phyloP scores from a whole-genome alignment of 2,113 vertebrate species.

The Camelus bactrianus region DNA sequence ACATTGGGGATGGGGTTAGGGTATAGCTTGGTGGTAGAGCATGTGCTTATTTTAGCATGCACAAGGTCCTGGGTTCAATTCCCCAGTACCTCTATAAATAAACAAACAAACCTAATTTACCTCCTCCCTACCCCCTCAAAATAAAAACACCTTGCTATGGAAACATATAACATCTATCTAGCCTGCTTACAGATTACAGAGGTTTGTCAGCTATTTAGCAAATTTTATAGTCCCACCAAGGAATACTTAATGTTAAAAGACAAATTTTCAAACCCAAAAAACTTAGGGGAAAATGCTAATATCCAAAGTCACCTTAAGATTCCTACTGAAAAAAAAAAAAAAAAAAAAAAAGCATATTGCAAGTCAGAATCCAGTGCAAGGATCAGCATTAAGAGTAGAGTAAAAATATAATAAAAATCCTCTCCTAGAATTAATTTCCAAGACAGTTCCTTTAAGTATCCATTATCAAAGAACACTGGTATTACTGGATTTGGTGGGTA shows the following conservation, averaged over 20 bases:
- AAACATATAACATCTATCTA: not conserved
- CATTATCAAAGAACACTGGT: constrained; percentile 27
- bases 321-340: not conserved
- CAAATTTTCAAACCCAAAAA: constrained; percentile 39
- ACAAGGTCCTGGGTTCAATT: too few species aligned
- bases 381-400: not conserved
- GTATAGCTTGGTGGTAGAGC: too few species aligned
- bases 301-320: constrained; percentile 40
- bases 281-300: not conserved
- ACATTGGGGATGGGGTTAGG: not conserved
- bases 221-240: constrained; percentile 37
- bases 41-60: too few species aligned
- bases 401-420: constrained; percentile 48
- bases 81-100: too few species aligned
- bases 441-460: constrained; percentile 40
- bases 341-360: not conserved
- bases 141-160: not conserved
- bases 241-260: constrained; percentile 55
- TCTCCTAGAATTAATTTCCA: constrained; percentile 43
- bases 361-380: constrained; percentile 6
- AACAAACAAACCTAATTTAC: too few species aligned
- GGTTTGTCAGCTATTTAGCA: not conserved
- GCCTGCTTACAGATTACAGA: not conserved
- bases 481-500: not conserved
- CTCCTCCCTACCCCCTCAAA: too few species aligned